Base-by-base conservation (phyloP, 2,113 vertebrate genomes). In the Falcunculus frontatus region DNA sequence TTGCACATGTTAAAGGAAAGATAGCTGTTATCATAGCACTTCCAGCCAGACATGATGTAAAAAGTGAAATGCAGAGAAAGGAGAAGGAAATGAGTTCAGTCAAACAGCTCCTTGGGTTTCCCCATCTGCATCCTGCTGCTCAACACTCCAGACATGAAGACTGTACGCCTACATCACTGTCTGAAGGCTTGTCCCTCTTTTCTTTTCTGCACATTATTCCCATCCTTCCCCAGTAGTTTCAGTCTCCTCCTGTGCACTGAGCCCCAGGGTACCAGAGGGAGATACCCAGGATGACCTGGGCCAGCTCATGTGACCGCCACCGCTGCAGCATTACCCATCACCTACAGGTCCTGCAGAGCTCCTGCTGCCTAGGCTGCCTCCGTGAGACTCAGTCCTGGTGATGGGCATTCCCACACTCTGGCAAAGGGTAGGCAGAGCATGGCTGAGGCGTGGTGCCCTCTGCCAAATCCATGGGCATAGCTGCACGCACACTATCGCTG, bases 61-160 rank as follows among this genome's bases (percentile, higher is more conserved):
- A 95, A 95, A 88, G 17, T 82, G 62, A 92, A 94, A 89, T 47
- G 19, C 37, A 32, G 35, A 64, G 79, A 91, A 95, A 87, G 20
- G 5, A 86, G 50, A 90, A 95, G 47, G 73, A 95, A 95, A 44
- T 77, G 14, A 62, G 37, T 92, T 91, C 64, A 84, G 35, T 44
- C 35, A 29, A 69, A 32, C 27, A 53, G 37, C 21, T 77, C 25
- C 22, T 68, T 78, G 73, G 22, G 53, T 87, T 92, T 95, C 32
- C 68, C 44, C n/a, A 1, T 60, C 64, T 79, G 65, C 47, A 42
- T 79, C 39, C 84, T 84, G 57, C 7, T 7, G 49, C 41, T 91
- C 41, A 62, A 2, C n/a, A 33, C 60, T 62, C 29, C 64, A 85
- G 56, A 65, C 55, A 16, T 35, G 25, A 86, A 42, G 42, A 62